These are phyloP conservation scores for Buathra laborator DNA, from an alignment of 2,888 invertebrate species.

Conservation along the genomic window DNA sequence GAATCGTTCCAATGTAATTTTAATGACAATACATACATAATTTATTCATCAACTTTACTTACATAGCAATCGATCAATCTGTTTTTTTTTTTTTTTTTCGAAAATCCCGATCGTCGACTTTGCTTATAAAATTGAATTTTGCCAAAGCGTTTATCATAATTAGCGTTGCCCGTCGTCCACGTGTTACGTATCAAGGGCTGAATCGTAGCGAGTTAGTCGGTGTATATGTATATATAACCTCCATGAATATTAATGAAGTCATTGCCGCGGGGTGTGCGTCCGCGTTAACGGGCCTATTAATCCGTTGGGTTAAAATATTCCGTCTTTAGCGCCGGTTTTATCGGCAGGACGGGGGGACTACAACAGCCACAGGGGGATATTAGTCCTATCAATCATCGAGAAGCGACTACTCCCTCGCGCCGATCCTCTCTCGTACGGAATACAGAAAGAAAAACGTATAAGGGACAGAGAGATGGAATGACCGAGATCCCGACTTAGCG, in stretches of 20 bases:
- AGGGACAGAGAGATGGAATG: conserved; percentile 16
- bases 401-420: conserved; percentile 55
- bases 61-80: background rate
- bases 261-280: conserved; percentile 74
- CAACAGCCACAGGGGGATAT: conserved; percentile 75
- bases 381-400: conserved; percentile 84
- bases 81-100: background rate
- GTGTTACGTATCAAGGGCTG: conserved; percentile 56
- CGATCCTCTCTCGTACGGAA: conserved; percentile 55
- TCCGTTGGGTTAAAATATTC: conserved; percentile 82
- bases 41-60: background rate
- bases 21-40: background rate
- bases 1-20: no score
- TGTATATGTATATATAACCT: conserved; percentile 19
- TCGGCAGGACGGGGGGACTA: conserved; percentile 68
- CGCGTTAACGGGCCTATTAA: conserved; percentile 84
- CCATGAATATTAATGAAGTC: conserved; percentile 85
- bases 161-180: conserved; percentile 56
- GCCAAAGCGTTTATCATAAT: conserved; percentile 62
- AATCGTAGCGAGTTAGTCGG: conserved; percentile 37
- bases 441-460: conserved; percentile 52
- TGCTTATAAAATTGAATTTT: conserved; percentile 53
- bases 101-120: background rate
- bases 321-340: conserved; percentile 81
- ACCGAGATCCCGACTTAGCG: conserved; percentile 57